Percentiles rank a stretch among this genome's conserved stretches.
phyloP scores from a whole-genome alignment of 2,888 invertebrate genomes.

The Drosophila trichaetosa region DNA sequence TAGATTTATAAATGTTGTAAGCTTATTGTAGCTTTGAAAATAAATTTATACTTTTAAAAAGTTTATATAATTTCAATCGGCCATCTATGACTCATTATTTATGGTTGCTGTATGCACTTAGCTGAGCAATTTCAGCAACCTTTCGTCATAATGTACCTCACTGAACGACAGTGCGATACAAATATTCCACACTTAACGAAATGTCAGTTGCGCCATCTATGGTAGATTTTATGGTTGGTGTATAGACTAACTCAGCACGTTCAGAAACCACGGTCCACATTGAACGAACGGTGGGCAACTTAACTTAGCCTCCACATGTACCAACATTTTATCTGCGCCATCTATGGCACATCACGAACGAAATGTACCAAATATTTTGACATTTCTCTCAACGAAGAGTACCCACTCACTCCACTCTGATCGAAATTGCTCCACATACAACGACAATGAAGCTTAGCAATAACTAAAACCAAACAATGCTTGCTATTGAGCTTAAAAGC shows the following conservation, averaged over 20 bases:
- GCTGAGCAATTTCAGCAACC: neutral
- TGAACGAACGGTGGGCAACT: neutral
- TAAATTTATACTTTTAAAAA: conserved; percentile 4
- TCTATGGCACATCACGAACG: neutral
- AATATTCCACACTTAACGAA: neutral
- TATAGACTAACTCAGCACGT: neutral
- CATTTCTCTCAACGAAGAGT: neutral
- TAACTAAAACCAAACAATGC: neutral
- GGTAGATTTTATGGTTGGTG: neutral
- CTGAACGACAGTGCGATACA: neutral
- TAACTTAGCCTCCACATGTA: neutral
- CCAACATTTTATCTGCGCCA: neutral
- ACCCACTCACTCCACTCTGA: neutral
- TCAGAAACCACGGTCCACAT: neutral
- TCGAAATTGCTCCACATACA: neutral
- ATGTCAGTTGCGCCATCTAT: neutral
- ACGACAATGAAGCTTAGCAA: neutral
- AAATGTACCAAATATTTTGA: neutral
- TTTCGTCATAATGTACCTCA: neutral
- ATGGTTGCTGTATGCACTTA: neutral
- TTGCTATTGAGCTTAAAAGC: neutral
- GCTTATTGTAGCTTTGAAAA: conserved; percentile 2
- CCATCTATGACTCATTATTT: conserved; percentile 2
- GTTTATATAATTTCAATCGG: fast-evolving
- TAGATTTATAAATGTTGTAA: conserved; percentile 4